Base-by-base conservation (phyloP, 2,888 invertebrate species). In the Sycophila texana region DNA sequence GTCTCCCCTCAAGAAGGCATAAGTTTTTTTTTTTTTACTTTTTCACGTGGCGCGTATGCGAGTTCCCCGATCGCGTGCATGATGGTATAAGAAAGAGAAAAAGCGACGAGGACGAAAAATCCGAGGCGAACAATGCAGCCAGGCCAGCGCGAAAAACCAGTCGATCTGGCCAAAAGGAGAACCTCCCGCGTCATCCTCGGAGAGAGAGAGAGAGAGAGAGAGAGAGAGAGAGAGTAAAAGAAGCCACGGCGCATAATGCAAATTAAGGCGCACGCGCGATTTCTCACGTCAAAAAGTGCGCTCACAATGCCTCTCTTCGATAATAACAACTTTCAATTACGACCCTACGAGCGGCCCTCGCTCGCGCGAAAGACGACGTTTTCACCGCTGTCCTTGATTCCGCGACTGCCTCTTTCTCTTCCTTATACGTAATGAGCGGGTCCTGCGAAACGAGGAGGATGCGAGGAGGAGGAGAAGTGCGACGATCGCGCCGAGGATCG, bases 401-500 rank as follows among this genome's bases (percentile, higher is more conserved):
- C 79, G 26, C 71, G n/a, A n/a, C 68, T 76, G 71, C 39, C 78
- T 71, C 26, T 55, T 53, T 53, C n/a, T 39, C 72, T 51, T 86
- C 85, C 85, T 84, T 86, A 85, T 87, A 87, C 85, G 87, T 86
- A 88, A 88, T 86, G 86, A 88, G 84, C 84, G 84, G 83, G 83
- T 80, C 81, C 80, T 79, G 67, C 13, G 49, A 58, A 57, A 51
- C 55, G 65, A 55, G 26, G 58, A 47, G 74, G 76, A 80, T 74
- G 73, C 66, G 53, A 60, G 20, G 22, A 47, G 12, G 22, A 61
- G 63, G 49, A 26, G 26, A 26, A 26, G 66, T 63, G 72, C 14
- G 18, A 57, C 71, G 73, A 77, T 76, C 18, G 57, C 63, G 53
- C 61, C 18, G 71, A 47, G 76, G 77, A 74, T 80, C 30, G 77